Conservation (phyloP, 2,113 vertebrate species). For the Phaethon lepturus region DNA sequence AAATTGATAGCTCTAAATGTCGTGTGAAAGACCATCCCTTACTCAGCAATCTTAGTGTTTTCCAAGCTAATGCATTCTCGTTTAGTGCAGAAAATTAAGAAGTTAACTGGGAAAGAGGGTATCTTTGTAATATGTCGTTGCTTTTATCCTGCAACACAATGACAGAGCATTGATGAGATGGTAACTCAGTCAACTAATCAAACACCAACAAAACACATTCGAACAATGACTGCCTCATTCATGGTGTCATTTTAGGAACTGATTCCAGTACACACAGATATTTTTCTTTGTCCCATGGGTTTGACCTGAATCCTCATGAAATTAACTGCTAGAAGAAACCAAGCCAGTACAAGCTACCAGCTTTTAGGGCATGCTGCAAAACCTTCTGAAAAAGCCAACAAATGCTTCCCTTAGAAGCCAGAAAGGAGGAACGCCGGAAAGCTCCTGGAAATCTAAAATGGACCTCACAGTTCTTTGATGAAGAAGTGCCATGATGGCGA, state of each 20-base stretch:
- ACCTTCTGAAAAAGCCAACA: background rate
- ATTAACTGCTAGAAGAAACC: background rate
- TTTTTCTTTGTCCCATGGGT: background rate
- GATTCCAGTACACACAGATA: background rate
- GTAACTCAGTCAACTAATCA: slow-evolving; percentile 20
- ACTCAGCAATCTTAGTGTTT: background rate
- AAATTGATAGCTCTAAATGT: background rate
- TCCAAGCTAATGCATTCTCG: background rate
- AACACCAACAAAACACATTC: slow-evolving; percentile 42
- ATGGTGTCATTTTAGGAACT: slow-evolving; percentile 8
- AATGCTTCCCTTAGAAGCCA: background rate
- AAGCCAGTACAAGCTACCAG: background rate
- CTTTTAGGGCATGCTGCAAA: background rate
- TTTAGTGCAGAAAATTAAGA: background rate
- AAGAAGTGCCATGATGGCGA: background rate
- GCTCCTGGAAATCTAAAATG: background rate
- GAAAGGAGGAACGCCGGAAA: background rate
- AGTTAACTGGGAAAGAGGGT: background rate
- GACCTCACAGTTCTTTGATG: background rate
- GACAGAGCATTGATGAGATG: background rate
- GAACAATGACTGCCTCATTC: background rate
- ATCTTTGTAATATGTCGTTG: background rate
- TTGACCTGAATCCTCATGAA: slow-evolving; percentile 33
- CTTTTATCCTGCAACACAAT: slow-evolving; percentile 30
- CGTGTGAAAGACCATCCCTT: background rate